Evolutionary conservation across 35 echinoderm and acorn worm genomes (phyloP).

Genomic region (Strongylocentrotus purpuratus): DNA sequence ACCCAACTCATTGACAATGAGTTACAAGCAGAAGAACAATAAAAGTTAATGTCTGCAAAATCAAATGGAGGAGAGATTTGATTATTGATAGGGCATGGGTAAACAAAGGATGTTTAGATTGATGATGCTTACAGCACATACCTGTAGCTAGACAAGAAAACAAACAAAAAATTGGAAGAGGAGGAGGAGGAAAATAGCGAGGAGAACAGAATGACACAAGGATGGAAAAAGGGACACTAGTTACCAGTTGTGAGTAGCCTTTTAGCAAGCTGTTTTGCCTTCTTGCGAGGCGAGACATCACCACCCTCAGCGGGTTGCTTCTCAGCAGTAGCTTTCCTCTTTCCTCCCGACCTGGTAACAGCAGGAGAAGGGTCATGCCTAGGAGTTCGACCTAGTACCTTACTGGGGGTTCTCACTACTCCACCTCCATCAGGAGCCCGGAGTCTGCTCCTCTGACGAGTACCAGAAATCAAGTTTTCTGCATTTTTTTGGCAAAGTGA

Average conservation of each 20-base stretch:
- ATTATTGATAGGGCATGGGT: too few relatives aligned
- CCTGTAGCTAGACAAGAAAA: too few relatives aligned
- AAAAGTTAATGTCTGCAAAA: too few relatives aligned
- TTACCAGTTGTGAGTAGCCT: background rate
- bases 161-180: too few relatives aligned
- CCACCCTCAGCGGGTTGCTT: background rate
- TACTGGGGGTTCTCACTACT: slow-evolving; percentile 14
- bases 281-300: slow-evolving; percentile 41
- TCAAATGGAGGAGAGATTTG: too few relatives aligned
- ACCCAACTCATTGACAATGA: too few relatives aligned
- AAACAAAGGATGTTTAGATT: too few relatives aligned
- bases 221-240: too few relatives aligned
- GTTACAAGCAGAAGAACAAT: too few relatives aligned
- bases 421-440: background rate
- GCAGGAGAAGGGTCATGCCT: background rate
- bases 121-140: too few relatives aligned
- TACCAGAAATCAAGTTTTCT: slow-evolving; percentile 60
- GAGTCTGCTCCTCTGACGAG: slow-evolving; percentile 40
- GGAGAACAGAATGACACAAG: background rate
- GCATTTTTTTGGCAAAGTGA: too few relatives aligned
- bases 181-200: too few relatives aligned
- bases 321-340: background rate
- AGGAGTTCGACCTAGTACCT: background rate
- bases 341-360: slow-evolving; percentile 51
- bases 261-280: slow-evolving; percentile 21